Evolutionary conservation across 2,888 invertebrate species (phyloP).

Genomic region (Ectobius pallidus): DNA sequence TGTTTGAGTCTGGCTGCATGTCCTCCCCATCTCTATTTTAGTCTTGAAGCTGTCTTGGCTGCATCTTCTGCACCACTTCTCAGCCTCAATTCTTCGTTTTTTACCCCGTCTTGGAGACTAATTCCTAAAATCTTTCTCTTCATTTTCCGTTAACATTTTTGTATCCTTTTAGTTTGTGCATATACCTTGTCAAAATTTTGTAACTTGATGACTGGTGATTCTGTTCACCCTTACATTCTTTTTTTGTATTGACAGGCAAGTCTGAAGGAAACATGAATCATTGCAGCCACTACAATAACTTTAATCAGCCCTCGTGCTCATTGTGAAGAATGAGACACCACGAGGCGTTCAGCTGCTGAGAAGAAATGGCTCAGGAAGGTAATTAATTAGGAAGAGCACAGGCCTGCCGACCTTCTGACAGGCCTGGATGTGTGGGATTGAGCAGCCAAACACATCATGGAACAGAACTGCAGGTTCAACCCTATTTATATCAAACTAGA

Average conservation of each 20-base stretch:
- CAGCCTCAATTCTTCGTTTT: no score
- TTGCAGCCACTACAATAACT: not conserved
- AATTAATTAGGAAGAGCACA: not conserved
- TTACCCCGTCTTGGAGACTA: no score
- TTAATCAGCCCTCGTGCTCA: conserved; percentile 1
- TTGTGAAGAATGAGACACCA: conserved; percentile 9
- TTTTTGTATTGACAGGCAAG: not conserved
- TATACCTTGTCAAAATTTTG: no score
- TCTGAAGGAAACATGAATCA: not conserved
- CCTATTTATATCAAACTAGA: not conserved
- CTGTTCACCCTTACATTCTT: no score
- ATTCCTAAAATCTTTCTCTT: no score
- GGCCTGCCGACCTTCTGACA: not conserved
- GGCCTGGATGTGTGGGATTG: not conserved
- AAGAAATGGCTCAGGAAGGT: not conserved
- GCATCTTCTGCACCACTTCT: no score
- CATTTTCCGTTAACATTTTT: no score
- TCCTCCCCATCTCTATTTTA: no score
- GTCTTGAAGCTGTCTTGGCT: no score
- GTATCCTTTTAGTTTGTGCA: no score
- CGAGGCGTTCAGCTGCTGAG: not conserved
- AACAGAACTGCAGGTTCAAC: not conserved
- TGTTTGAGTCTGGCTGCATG: no score
- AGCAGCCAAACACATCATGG: not conserved
- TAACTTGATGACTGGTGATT: no score